These are phyloP conservation scores for Acromyrmex charruanus DNA, from an alignment of 1,140 invertebrate species.

Conservation along the genomic window DNA sequence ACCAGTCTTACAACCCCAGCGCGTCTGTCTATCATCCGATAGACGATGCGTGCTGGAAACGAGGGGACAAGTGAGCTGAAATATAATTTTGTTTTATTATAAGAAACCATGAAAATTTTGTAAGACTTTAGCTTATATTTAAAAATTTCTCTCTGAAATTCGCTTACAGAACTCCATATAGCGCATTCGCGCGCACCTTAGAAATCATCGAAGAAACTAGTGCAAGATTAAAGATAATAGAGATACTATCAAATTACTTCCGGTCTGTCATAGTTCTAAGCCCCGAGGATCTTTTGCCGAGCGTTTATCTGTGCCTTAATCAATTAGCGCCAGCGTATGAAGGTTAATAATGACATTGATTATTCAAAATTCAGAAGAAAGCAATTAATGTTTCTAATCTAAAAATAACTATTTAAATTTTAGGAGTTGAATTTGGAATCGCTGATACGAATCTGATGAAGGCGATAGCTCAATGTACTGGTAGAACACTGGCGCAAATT, in stretches of 20 bases:
- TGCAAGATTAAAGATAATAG: slow-evolving; percentile 96
- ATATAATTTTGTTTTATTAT: background rate
- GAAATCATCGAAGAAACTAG: slow-evolving; percentile 96
- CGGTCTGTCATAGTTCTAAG: slow-evolving; percentile 96
- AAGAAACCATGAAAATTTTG: slow-evolving; percentile 26
- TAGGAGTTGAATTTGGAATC: slow-evolving; percentile 94
- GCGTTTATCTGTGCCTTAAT: slow-evolving; percentile 98
- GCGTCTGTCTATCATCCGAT: slow-evolving; percentile 95
- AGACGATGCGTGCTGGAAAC: slow-evolving; percentile 95
- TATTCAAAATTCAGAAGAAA: slow-evolving; percentile 8
- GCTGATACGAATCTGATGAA: slow-evolving; percentile 98
- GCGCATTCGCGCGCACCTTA: slow-evolving; percentile 96
- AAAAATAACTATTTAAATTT: slow-evolving; percentile 35
- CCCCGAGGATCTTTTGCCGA: slow-evolving; percentile 95
- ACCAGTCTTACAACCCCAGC: slow-evolving; percentile 91
- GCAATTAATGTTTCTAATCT: slow-evolving; percentile 4
- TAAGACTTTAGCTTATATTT: background rate
- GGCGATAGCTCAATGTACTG: slow-evolving; percentile 97
- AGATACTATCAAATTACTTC: slow-evolving; percentile 97
- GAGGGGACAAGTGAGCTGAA: slow-evolving; percentile 89
- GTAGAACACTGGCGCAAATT: slow-evolving; percentile 94
- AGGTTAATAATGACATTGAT: slow-evolving; percentile 84
- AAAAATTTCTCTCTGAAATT: slow-evolving; percentile 17
- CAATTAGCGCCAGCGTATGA: slow-evolving; percentile 98
- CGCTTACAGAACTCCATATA: slow-evolving; percentile 94